A percentile compares a stretch with the other conserved stretches of the same genome.
Conservation (phyloP, 2,797 vertebrate genomes). For the Falco naumanni region DNA sequence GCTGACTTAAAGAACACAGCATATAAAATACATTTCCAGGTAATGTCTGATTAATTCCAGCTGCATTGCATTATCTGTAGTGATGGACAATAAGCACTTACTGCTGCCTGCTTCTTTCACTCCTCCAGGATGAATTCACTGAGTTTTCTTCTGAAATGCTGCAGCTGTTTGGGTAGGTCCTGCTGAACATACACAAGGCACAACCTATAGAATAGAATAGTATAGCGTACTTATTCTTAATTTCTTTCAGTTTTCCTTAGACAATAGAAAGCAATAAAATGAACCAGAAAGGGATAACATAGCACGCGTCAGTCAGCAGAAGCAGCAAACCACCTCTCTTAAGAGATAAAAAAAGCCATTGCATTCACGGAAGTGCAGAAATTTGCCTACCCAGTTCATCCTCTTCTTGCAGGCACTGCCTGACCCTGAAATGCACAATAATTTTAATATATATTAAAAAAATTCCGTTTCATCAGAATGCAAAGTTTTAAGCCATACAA, state of each 20-base stretch:
- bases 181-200: neutral
- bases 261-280: neutral
- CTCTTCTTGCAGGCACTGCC: neutral
- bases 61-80: neutral
- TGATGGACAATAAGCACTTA: neutral
- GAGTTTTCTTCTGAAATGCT: neutral
- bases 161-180: neutral
- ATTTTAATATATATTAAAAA: neutral
- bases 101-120: neutral
- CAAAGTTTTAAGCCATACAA: neutral
- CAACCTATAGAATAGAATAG: neutral
- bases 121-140: neutral
- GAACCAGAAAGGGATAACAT: neutral
- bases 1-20: neutral
- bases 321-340: neutral
- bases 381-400: neutral
- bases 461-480: neutral
- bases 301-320: neutral
- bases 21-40: neutral
- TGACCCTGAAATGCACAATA: neutral
- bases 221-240: neutral
- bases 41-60: neutral
- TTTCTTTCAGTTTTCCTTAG: neutral
- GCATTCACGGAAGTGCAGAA: neutral
- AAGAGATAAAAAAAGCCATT: neutral